A percentile compares a stretch with the other conserved stretches of the same genome.
Conservation (phyloP, 2,888 invertebrate species). For the Eudasyphora cyanicolor region DNA sequence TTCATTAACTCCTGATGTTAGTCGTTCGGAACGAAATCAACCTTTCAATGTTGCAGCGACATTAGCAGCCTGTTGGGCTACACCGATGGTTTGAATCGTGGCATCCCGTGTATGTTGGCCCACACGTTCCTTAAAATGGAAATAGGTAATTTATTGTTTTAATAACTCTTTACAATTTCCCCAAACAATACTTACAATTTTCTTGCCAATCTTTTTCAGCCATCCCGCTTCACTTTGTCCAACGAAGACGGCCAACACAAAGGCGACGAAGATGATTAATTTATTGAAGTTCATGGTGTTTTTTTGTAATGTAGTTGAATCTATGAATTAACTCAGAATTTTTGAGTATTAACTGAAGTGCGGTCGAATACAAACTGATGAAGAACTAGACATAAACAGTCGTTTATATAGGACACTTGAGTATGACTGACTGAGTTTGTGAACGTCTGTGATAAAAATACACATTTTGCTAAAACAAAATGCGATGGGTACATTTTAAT, state of each 20-base stretch:
- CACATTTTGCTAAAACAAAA: too few relatives aligned
- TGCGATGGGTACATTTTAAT: too few relatives aligned
- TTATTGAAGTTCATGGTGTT: not conserved
- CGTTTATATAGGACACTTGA: too few relatives aligned
- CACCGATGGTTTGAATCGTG: slow-evolving; percentile 70
- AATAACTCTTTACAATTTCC: too few relatives aligned
- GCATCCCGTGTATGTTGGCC: slow-evolving; percentile 74
- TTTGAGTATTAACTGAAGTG: too few relatives aligned
- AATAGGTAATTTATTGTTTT: not conserved
- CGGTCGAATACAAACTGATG: too few relatives aligned
- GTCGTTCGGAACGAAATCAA: not conserved
- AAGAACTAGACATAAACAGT: too few relatives aligned
- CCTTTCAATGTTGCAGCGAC: slow-evolving; percentile 70
- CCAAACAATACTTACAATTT: slow-evolving; percentile 67
- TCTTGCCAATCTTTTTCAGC: slow-evolving; percentile 69
- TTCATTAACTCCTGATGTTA: not conserved
- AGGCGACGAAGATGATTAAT: slow-evolving; percentile 65
- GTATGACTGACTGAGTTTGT: too few relatives aligned
- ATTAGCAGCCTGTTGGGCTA: slow-evolving; percentile 74
- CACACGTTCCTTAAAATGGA: slow-evolving; percentile 68
- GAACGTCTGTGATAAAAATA: too few relatives aligned
- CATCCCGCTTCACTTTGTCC: slow-evolving; percentile 66
- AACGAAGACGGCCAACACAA: slow-evolving; percentile 62
- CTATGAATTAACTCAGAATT: not conserved
- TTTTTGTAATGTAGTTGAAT: not conserved